These are phyloP conservation scores for Selenia dentaria DNA, from an alignment of 2,888 invertebrate genomes.

Conservation along the genomic window DNA sequence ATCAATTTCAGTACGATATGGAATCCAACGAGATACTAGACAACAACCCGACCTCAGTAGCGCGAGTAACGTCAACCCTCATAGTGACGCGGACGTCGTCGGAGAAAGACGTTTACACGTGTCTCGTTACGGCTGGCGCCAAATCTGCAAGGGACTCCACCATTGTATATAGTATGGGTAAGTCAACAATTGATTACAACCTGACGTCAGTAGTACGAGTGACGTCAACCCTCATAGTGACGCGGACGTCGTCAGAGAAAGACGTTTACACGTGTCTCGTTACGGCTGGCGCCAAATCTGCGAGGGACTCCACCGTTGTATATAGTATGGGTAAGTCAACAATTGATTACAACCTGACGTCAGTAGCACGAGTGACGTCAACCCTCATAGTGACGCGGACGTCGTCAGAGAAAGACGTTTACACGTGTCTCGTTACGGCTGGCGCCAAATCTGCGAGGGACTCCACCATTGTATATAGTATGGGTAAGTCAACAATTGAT, in stretches of 20 bases:
- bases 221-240: slow-evolving; percentile 89
- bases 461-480: slow-evolving; percentile 82
- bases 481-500: slow-evolving; percentile 65
- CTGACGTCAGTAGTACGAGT: slow-evolving; percentile 86
- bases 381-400: slow-evolving; percentile 89
- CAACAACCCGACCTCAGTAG: slow-evolving; percentile 82
- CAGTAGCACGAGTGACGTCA: slow-evolving; percentile 88
- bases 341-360: slow-evolving; percentile 73
- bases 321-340: slow-evolving; percentile 69
- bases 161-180: slow-evolving; percentile 78
- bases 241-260: slow-evolving; percentile 84
- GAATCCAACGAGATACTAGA: slow-evolving; percentile 86
- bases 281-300: slow-evolving; percentile 84
- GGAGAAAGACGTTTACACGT: slow-evolving; percentile 89
- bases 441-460: slow-evolving; percentile 85
- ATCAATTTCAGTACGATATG: slow-evolving; percentile 78
- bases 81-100: slow-evolving; percentile 87
- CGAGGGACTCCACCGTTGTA: slow-evolving; percentile 84
- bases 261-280: slow-evolving; percentile 92
- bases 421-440: slow-evolving; percentile 90
- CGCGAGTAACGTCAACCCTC: slow-evolving; percentile 88
- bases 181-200: slow-evolving; percentile 64
- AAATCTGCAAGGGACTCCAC: slow-evolving; percentile 85
- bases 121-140: slow-evolving; percentile 87
- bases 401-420: slow-evolving; percentile 85